Evolutionary conservation across 2,113 vertebrate genomes (phyloP).

Genomic region (Clarias batrachus): DNA sequence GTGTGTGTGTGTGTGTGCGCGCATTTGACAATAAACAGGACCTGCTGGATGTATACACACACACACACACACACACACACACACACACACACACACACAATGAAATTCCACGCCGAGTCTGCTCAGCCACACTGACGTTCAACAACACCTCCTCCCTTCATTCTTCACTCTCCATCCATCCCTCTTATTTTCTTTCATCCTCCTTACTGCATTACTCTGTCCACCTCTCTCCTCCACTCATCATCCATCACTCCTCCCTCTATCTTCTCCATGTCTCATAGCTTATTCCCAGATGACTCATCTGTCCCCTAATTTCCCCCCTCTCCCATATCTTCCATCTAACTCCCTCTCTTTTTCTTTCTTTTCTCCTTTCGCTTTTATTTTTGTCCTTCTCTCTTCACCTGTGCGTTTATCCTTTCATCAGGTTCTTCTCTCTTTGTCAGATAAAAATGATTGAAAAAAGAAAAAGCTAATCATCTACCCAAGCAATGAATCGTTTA

Average conservation of each 20-base stretch:
- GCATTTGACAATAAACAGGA: background rate
- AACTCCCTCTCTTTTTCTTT: background rate
- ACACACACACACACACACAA: background rate
- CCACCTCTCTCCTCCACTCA: too few relatives aligned
- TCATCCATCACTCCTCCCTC: background rate
- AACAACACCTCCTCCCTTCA: slow-evolving; percentile 1
- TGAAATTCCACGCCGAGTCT: background rate
- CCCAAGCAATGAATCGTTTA: background rate
- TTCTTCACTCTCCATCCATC: background rate
- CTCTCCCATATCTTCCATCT: background rate
- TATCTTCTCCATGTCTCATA: background rate
- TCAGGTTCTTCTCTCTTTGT: background rate
- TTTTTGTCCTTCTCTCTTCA: background rate
- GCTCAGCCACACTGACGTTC: slow-evolving; percentile 1
- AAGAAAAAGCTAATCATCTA: too few relatives aligned
- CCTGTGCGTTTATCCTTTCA: background rate
- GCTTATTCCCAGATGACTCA: background rate
- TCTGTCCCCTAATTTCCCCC: background rate
- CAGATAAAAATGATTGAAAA: too few relatives aligned
- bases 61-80: background rate
- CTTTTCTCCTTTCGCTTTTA: background rate
- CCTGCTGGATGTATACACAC: background rate
- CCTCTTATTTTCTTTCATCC: background rate
- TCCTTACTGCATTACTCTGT: too few relatives aligned
- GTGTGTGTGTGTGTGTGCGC: background rate